Evolutionary conservation across 2,113 vertebrate genomes (phyloP).

Genomic region (Gambusia holbrooki): DNA sequence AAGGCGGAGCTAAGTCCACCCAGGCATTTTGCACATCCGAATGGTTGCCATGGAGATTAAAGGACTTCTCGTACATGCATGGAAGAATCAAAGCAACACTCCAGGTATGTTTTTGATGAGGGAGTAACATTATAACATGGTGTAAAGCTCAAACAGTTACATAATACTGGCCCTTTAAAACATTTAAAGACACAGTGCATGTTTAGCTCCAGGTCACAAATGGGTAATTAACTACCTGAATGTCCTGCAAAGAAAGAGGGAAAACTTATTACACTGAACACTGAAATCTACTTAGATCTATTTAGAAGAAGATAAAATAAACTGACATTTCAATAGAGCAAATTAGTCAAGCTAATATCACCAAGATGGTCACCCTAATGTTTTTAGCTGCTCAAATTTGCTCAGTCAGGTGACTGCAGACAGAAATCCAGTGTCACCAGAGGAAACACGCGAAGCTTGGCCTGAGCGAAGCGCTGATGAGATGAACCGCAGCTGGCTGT

Average conservation of each 20-base stretch:
- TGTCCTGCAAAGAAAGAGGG: not conserved
- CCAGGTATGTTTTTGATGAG: too few relatives aligned
- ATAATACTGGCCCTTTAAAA: not conserved
- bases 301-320: not conserved
- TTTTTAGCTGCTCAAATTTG: not conserved
- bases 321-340: not conserved
- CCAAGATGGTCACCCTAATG: not conserved
- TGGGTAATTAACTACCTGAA: not conserved
- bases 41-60: too few relatives aligned
- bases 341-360: too few relatives aligned
- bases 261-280: not conserved
- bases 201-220: not conserved
- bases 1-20: too few relatives aligned
- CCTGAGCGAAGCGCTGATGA: constrained; percentile 10
- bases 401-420: not conserved
- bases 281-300: not conserved
- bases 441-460: constrained; percentile 9
- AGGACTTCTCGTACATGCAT: too few relatives aligned
- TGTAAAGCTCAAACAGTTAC: too few relatives aligned
- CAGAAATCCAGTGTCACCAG: not conserved
- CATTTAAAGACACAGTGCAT: not conserved
- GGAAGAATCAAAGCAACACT: too few relatives aligned
- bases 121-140: too few relatives aligned
- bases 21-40: too few relatives aligned
- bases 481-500: constrained; percentile 24